Evolutionary conservation across 2,113 vertebrate genomes (phyloP).

Genomic region (Tragelaphus buxtoni): DNA sequence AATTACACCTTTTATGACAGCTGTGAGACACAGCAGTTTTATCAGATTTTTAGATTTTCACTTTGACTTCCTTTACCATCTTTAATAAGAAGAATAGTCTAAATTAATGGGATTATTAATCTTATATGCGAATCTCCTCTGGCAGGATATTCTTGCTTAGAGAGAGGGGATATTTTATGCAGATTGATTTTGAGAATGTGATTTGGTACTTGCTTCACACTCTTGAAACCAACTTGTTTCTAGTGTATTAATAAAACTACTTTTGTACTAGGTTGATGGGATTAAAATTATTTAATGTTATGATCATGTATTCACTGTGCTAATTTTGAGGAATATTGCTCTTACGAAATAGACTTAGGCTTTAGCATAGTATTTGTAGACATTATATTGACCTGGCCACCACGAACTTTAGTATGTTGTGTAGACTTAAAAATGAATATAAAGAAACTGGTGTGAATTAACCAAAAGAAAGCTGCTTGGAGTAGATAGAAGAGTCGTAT

Average conservation of each 20-base stretch:
- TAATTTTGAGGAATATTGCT: conserved; percentile 16
- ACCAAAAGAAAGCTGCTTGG: not conserved
- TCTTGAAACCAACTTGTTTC: conserved; percentile 5
- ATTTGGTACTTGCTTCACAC: conserved; percentile 14
- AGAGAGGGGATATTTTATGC: not conserved
- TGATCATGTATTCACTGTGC: not conserved
- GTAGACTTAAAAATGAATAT: not conserved
- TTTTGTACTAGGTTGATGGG: not conserved
- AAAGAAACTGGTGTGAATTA: not conserved
- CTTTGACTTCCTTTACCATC: not conserved
- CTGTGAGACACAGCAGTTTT: not conserved
- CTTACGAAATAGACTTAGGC: not conserved
- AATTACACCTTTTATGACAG: not conserved
- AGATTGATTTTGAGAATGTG: not conserved
- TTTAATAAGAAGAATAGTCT: not conserved
- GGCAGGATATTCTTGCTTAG: not conserved
- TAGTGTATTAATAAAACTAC: not conserved
- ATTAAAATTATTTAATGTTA: not conserved
- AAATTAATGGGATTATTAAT: not conserved
- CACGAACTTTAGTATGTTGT: not conserved
- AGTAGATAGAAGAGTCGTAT: not conserved
- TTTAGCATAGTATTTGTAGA: not conserved
- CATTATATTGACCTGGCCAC: not conserved
- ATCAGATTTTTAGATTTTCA: not conserved
- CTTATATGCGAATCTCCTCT: not conserved